Base-by-base conservation (phyloP, 1,140 invertebrate species). In the Bathynomus jamesi region DNA sequence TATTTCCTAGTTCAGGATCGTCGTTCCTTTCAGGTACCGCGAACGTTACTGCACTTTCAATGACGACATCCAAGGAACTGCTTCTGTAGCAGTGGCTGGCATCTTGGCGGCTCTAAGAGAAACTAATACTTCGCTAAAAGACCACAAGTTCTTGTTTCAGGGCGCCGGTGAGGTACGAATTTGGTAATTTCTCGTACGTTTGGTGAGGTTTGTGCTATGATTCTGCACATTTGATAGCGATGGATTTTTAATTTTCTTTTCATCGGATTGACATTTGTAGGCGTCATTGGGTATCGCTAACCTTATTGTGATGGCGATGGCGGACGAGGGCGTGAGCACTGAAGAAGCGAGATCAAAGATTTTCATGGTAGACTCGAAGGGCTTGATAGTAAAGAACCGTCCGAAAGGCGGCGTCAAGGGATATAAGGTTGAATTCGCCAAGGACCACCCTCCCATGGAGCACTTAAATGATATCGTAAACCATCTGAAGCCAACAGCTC, bases 51-150 rank as follows among this genome's bases (percentile, higher is more conserved):
- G 94, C 79, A 96, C 93, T 5, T 98, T 98, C 80, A 98, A 98
- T 80, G 95, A 98, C 81, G 95, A 98, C 80, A 97, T 98, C 80
- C 95, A 98, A 83, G 95, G 95, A 27, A 98, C 95, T 0, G 95
- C 95, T 0, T 88, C 91, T 29, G 95, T 97, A 0, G 93, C 92
- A 13, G 91, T 96, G 0, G 93, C 94, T 28, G 95, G 95, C 4
- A 82, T 98, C 5, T 82, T 95, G 40, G 92, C 94, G 0, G 89
- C 92, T 1, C 86, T 90, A 61, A 85, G 91, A 77, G 84, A 96
- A 21, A 95, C 93, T 0, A 89, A 88, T 69, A 90, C 87, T 72
- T 87, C 87, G 75, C 87, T 98, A 53, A 85, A 85, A 10, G 90
- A 96, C 28, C 90, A 95, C 78, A 91, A 87, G 71, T 91, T 93